Percentiles rank a stretch among this genome's conserved stretches.
phyloP scores from a whole-genome alignment of 2,797 vertebrate genomes.

The Antennarius maculatus region DNA sequence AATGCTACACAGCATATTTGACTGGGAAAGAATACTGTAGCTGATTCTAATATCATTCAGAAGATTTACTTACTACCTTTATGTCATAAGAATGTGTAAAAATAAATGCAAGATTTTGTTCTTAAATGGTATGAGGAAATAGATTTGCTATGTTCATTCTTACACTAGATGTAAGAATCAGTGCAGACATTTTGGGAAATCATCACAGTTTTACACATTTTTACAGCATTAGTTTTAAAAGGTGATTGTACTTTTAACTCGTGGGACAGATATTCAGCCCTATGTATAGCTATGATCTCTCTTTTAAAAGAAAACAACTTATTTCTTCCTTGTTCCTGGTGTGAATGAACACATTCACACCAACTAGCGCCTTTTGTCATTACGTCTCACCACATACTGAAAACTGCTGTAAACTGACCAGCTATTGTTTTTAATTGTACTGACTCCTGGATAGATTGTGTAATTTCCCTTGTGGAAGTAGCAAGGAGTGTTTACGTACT shows the following conservation, averaged over 20 bases:
- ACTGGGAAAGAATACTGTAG: neutral
- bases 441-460: neutral
- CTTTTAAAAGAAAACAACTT: neutral
- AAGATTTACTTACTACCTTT: neutral
- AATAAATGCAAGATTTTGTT: neutral
- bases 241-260: neutral
- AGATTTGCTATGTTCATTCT: neutral
- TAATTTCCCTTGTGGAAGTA: neutral
- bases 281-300: neutral
- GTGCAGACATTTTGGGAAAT: neutral
- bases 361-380: slow-evolving; percentile 23
- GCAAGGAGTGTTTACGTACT: neutral
- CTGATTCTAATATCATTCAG: neutral
- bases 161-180: neutral
- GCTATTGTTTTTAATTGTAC: neutral
- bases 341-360: slow-evolving; percentile 56
- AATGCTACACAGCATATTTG: neutral
- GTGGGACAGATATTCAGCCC: neutral
- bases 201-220: neutral
- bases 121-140: slow-evolving; percentile 12
- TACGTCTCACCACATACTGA: slow-evolving; percentile 13
- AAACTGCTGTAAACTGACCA: slow-evolving; percentile 1
- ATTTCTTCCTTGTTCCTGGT: slow-evolving; percentile 69
- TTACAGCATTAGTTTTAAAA: neutral
- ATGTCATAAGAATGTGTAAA: too few species aligned